These are phyloP conservation scores for Thunnus albacares DNA, from an alignment of 2,797 vertebrate genomes.

Conservation along the genomic window DNA sequence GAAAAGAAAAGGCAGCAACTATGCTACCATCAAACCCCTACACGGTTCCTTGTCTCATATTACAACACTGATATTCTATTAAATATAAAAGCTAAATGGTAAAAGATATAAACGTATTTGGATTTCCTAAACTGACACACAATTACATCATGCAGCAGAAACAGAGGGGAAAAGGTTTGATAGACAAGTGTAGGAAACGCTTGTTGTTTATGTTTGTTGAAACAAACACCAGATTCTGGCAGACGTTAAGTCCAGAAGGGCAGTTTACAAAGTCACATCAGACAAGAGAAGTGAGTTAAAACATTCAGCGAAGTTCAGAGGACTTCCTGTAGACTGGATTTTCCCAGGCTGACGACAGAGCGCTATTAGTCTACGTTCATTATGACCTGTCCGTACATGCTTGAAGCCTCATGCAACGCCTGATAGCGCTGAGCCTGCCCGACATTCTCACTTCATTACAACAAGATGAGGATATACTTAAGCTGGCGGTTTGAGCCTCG, in stretches of 20 bases:
- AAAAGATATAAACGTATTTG: neutral
- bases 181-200: neutral
- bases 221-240: neutral
- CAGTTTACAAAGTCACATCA: neutral
- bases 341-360: neutral
- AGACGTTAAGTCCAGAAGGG: neutral
- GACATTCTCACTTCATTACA: constrained; percentile 8
- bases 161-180: neutral
- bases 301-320: neutral
- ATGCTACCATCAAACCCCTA: neutral
- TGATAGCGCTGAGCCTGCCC: neutral
- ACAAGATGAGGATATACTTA: constrained; percentile 3
- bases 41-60: neutral
- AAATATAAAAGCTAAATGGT: neutral
- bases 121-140: neutral
- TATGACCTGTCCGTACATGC: constrained; percentile 49
- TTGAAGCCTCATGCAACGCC: constrained; percentile 8
- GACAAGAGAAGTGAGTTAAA: neutral
- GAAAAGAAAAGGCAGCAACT: neutral
- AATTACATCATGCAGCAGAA: neutral
- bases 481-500: neutral
- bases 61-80: neutral
- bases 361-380: constrained; percentile 25
- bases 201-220: neutral
- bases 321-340: neutral